A percentile compares a stretch with the other conserved stretches of the same genome.
phyloP scores from a whole-genome alignment of 2,797 vertebrate species.

The Syngnathus acus region DNA sequence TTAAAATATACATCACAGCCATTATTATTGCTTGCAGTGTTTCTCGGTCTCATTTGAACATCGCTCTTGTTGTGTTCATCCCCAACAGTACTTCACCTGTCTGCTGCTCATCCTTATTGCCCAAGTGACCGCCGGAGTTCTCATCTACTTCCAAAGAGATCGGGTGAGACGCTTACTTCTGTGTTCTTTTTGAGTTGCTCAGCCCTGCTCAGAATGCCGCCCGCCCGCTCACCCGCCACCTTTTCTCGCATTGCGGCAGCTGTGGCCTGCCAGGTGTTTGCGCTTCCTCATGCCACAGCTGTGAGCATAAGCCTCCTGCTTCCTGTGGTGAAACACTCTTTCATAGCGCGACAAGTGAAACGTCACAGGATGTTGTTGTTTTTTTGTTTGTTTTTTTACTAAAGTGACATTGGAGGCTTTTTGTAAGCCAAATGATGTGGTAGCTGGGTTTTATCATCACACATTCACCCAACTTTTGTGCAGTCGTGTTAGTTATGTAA shows the following conservation, averaged over 20 bases:
- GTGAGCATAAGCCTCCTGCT: conserved; percentile 6
- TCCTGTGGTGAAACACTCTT: conserved; percentile 14
- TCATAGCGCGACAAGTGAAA: conserved; percentile 6
- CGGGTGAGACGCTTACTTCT: conserved; percentile 56
- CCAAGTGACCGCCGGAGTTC: conserved; percentile 80
- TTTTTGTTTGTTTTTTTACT: not conserved
- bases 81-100: conserved; percentile 82
- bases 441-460: not conserved
- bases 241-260: not conserved
- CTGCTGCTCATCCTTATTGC: conserved; percentile 85
- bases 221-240: not conserved
- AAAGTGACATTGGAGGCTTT: not conserved
- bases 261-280: not conserved
- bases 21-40: too few species aligned
- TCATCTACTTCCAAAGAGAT: conserved; percentile 84
- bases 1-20: too few species aligned
- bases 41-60: not conserved
- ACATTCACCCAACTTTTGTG: not conserved
- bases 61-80: not conserved
- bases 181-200: not conserved
- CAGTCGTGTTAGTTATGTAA: too few species aligned
- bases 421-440: conserved; percentile 7
- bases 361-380: conserved; percentile 18
- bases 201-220: not conserved
- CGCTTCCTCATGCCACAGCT: conserved; percentile 12